Base-by-base conservation (phyloP, 2,888 invertebrate genomes). In the Barypeithes pellucidus region DNA sequence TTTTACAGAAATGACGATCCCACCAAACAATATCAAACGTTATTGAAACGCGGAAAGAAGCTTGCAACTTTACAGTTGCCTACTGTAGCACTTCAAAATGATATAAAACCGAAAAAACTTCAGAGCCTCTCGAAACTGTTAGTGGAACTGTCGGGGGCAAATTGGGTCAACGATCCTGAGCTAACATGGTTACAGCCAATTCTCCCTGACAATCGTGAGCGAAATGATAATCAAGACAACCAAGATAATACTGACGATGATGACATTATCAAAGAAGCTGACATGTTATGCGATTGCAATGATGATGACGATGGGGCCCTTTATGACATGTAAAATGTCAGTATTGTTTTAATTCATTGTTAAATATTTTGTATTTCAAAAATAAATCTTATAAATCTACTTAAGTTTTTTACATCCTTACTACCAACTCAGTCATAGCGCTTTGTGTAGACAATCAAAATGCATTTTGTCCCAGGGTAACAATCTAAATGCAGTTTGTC, bases 31-130 rank as follows among this genome's bases (percentile, higher is more conserved):
- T 62, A 18, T 67, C 60, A 67, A 67, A 67, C 67, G n/a, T 67
- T 67, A 67, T 60, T 67, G 43, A 67, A 67, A 60, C 57, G 60
- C 41, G 60, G 67, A 60, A 59, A 67, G 45, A 67, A 67, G 45
- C 61, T 66, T 65, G 11, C 20, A 20, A 66, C 33, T 43, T 43
- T 61, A 68, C 36, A 68, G 52, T 66, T 71, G 59, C 59, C 71
- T 45, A 39, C 20, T 43, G 14, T 7, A 47, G 16, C 2, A 16
- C 47, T 47, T 16, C 47, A 47, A 43, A 47, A 47, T 16, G 2
- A 47, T 4, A 43, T 24, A 4, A 24, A 24, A 24, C 24, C 24
- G 5, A 52, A 52, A 52, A 52, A 52, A 52, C 52, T 52, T 22
- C 52, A 52, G 18, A 52, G 52, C 22, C 52, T 52, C 22, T 52